A percentile compares a stretch with the other conserved stretches of the same genome.
Conservation (phyloP, 2,113 vertebrate genomes). For the Rhinolophus sinicus region DNA sequence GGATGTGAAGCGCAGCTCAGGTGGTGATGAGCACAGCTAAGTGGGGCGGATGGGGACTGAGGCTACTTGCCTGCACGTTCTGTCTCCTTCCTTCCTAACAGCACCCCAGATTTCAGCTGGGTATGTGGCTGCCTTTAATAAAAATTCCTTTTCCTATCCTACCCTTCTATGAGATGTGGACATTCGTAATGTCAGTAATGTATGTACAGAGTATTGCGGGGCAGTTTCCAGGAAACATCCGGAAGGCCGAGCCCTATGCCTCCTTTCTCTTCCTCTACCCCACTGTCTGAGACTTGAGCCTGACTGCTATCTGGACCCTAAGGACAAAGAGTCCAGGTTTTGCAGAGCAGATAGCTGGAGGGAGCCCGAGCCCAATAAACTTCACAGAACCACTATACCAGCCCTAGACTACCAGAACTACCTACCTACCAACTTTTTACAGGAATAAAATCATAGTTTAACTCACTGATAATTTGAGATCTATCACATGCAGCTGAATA, state of each 20-base stretch:
- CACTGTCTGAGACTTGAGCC: not conserved
- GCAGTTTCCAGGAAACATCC: not conserved
- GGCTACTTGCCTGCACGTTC: not conserved
- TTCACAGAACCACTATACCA: not conserved
- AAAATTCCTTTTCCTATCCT: not conserved
- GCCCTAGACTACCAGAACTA: not conserved
- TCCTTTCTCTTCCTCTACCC: not conserved
- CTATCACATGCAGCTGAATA: not conserved
- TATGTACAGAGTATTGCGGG: not conserved
- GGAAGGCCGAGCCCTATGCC: not conserved
- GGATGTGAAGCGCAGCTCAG: not conserved
- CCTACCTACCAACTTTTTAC: not conserved
- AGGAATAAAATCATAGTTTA: slow-evolving; percentile 4
- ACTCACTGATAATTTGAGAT: not conserved
- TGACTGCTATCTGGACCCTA: not conserved
- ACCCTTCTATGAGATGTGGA: not conserved
- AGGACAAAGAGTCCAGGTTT: not conserved
- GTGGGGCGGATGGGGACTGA: not conserved
- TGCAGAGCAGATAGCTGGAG: not conserved
- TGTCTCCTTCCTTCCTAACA: not conserved
- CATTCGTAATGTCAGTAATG: not conserved
- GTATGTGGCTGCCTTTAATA: not conserved
- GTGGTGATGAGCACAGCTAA: too few relatives aligned
- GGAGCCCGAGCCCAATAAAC: not conserved
- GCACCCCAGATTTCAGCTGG: not conserved